Percentiles rank a stretch among this genome's conserved stretches.
Evolutionary conservation across 1,140 invertebrate species (phyloP).

Genomic region (Megathymus violae): DNA sequence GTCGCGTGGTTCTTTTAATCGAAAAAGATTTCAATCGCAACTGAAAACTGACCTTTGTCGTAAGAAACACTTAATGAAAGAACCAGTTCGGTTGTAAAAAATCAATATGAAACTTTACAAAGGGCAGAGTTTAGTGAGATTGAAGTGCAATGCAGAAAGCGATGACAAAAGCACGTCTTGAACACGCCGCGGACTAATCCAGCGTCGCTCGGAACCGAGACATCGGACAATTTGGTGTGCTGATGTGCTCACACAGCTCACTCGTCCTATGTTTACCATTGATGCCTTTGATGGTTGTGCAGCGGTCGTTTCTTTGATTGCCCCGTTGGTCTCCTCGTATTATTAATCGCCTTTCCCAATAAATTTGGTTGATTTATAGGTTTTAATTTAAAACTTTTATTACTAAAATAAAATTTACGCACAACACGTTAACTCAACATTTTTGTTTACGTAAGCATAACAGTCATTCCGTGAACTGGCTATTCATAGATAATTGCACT

Average conservation of each 20-base stretch:
- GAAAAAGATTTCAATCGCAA: slow-evolving; percentile 22
- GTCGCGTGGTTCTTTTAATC: background rate
- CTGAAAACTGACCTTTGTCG: slow-evolving; percentile 11
- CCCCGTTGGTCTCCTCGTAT: no score
- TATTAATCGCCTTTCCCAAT: no score
- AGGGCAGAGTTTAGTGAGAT: slow-evolving; percentile 33
- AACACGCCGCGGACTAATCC: slow-evolving; percentile 8
- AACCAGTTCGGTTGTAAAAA: slow-evolving; percentile 30
- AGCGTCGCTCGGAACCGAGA: background rate
- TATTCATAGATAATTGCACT: no score
- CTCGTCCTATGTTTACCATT: no score
- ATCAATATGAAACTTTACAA: slow-evolving; percentile 31
- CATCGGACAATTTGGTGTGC: background rate
- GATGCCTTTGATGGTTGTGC: no score
- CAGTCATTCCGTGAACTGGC: no score
- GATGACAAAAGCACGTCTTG: slow-evolving; percentile 32
- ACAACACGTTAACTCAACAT: no score
- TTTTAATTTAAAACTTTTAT: no score
- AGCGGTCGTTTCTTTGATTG: no score
- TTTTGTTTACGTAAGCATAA: no score
- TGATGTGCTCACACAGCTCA: background rate
- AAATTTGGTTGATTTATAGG: no score
- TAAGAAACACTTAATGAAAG: slow-evolving; percentile 30
- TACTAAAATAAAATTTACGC: no score
- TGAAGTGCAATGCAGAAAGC: slow-evolving; percentile 26